Conservation (phyloP, 2,888 invertebrate species). For the Drosophila merina region DNA sequence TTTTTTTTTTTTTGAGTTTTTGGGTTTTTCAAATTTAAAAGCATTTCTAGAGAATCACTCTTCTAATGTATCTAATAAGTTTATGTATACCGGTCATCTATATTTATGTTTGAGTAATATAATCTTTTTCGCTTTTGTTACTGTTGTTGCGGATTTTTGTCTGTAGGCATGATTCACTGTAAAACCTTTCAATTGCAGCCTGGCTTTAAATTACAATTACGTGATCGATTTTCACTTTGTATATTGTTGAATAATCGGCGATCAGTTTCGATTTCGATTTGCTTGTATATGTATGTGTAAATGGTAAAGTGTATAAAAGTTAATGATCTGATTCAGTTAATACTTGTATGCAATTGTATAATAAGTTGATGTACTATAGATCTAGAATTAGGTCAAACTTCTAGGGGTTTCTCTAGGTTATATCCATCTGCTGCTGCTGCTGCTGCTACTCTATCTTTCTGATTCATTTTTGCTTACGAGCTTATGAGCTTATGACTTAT, state of each 20-base stretch:
- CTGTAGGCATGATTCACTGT: constrained; percentile 66
- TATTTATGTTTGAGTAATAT: constrained; percentile 54
- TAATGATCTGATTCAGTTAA: constrained; percentile 70
- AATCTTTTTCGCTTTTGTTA: constrained; percentile 36
- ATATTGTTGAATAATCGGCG: constrained; percentile 35
- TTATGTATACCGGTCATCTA: constrained; percentile 47
- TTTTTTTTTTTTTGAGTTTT: not conserved
- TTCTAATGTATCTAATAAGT: constrained; percentile 65
- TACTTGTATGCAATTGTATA: constrained; percentile 53
- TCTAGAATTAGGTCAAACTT: constrained; percentile 45
- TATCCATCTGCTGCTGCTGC: constrained; percentile 29
- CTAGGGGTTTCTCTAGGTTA: constrained; percentile 28
- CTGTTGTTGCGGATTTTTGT: constrained; percentile 42
- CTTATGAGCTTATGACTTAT: constrained; percentile 22
- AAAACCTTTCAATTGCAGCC: constrained; percentile 74
- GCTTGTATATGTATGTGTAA: constrained; percentile 59
- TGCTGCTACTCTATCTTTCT: constrained; percentile 22
- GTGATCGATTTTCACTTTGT: constrained; percentile 27
- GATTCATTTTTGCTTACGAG: constrained; percentile 8
- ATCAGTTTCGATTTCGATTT: constrained; percentile 40
- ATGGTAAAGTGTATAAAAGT: constrained; percentile 77
- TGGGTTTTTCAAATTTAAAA: constrained; percentile 53
- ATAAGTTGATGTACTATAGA: constrained; percentile 30
- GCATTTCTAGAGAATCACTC: constrained; percentile 65
- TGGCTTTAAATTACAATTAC: constrained; percentile 55